Evolutionary conservation across 2,797 vertebrate species (phyloP), one percentile per base, ranked within the genome.

Genomic region (Philypnodon macrostomus): DNA sequence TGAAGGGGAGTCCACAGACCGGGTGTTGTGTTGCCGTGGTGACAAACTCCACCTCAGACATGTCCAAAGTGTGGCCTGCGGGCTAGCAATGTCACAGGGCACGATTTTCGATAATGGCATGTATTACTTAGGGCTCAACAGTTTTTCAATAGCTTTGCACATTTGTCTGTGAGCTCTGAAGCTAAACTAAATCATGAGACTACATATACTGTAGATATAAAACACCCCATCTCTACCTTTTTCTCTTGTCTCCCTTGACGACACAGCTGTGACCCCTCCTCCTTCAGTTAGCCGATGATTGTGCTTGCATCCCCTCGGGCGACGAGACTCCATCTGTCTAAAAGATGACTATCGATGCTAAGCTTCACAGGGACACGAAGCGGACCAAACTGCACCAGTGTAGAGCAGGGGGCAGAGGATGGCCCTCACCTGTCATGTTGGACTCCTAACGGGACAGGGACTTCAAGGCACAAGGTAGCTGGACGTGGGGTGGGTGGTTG

Each of bases 271-370:
- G 17, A 10, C 36, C 19, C 58, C 44, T 37, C 53, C 67, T 71
- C 68, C 58, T 72, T 49, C 40, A 66, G 76, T 79, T 67, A 83
- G 80, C 67, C 73, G 58, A 59, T 66, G 65, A 72, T 68, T 73
- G 73, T 76, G 44, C 72, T 55, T 62, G 74, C 62, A 53, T 84
- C 79, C 76, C 81, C 53, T 36, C 52, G 44, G 77, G 81, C 51
- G 27, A 77, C 65, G 60, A 82, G 79, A 76, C 81, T 86, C 85
- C 83, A 84, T 86, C 81, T 88, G 79, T 85, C 81, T 80, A 44
- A 73, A 74, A 73, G 75, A 83, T 76, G 75, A 79, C 73, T 79
- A 49, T 53, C 49, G 63, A 70, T 86, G 85, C 85, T 87, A 88
- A 87, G 77, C 70, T 53, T 80, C 74, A 65, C 48, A 5, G 81